Conservation (phyloP, 2,888 invertebrate genomes). For the Heteropelma amictum region DNA sequence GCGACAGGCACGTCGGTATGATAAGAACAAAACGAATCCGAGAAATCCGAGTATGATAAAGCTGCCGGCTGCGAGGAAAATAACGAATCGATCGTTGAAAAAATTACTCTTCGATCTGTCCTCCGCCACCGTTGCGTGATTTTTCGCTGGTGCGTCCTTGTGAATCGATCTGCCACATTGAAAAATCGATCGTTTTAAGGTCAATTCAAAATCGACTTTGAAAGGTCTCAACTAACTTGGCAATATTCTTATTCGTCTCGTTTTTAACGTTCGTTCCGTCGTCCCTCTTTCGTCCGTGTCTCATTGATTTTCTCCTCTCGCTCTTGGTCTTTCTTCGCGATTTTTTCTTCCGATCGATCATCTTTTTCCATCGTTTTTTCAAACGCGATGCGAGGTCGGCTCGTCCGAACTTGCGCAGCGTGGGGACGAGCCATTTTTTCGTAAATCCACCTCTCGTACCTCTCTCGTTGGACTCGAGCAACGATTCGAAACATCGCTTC, state of each 20-base stretch:
- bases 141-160: no score
- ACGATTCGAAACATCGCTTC: constrained; percentile 36
- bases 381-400: constrained; percentile 38
- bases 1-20: constrained; percentile 43
- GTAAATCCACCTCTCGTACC: constrained; percentile 37
- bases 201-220: constrained; percentile 2
- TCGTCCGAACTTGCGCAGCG: constrained; percentile 46
- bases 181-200: constrained; percentile 21
- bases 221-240: constrained; percentile 34
- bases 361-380: constrained; percentile 34
- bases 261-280: not conserved
- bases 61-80: constrained; percentile 12
- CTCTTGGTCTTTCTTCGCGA: not conserved
- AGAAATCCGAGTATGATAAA: constrained; percentile 39
- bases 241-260: constrained; percentile 11
- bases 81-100: constrained; percentile 25
- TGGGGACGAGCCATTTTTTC: constrained; percentile 34
- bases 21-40: constrained; percentile 27
- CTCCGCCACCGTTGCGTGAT: not conserved
- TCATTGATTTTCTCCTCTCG: not conserved
- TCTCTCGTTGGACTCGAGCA: constrained; percentile 49
- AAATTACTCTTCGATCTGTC: not conserved
- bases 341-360: not conserved
- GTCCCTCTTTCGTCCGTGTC: not conserved
- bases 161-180: no score